These are phyloP conservation scores for Eristalis pertinax DNA, from an alignment of 2,888 invertebrate genomes.

Conservation along the genomic window DNA sequence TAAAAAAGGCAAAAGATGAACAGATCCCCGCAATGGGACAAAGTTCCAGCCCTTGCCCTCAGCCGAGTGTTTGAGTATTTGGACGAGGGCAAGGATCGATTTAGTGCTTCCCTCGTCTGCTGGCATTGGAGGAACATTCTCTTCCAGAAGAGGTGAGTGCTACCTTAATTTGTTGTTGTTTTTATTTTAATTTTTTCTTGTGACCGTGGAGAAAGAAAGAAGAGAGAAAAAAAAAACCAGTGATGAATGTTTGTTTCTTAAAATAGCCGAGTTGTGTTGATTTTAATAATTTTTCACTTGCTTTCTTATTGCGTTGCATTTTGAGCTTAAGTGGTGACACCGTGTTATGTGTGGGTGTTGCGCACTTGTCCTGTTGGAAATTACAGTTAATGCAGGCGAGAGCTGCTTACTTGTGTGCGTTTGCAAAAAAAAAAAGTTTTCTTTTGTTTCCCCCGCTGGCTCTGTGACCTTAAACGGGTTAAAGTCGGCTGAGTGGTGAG, in stretches of 20 bases:
- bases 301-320: slow-evolving; percentile 18
- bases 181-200: neutral
- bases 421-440: slow-evolving; percentile 28
- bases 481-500: slow-evolving; percentile 7
- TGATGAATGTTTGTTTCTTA: slow-evolving; percentile 15
- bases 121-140: slow-evolving; percentile 83
- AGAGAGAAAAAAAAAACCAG: too few species aligned
- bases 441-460: slow-evolving; percentile 41
- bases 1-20: slow-evolving; percentile 66
- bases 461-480: slow-evolving; percentile 50
- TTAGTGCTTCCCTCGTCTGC: slow-evolving; percentile 83
- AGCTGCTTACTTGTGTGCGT: neutral
- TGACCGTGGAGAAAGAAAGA: neutral
- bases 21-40: slow-evolving; percentile 78
- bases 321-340: neutral
- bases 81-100: slow-evolving; percentile 81
- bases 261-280: slow-evolving; percentile 46
- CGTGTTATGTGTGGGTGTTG: slow-evolving; percentile 43
- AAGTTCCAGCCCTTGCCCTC: slow-evolving; percentile 81
- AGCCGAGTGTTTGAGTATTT: slow-evolving; percentile 82
- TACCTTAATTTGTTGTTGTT: slow-evolving; percentile 3
- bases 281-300: neutral
- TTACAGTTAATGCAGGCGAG: slow-evolving; percentile 30
- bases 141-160: slow-evolving; percentile 81
- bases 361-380: slow-evolving; percentile 46